phyloP scores from a whole-genome alignment of 2,113 vertebrate species.

The Elanus axillaris region DNA sequence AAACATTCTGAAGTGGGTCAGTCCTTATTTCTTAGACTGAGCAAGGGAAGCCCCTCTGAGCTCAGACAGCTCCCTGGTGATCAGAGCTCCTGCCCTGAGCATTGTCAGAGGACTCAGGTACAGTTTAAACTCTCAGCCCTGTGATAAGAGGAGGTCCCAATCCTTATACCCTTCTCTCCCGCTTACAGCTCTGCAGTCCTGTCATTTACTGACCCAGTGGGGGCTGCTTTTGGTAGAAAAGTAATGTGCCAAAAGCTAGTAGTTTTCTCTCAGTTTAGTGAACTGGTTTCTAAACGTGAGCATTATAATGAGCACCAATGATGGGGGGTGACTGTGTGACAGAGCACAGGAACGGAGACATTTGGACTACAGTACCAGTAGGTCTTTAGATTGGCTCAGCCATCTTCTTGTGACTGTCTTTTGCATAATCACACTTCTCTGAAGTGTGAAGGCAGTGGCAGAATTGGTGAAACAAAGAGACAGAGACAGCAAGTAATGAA shows the following conservation, averaged over 20 bases:
- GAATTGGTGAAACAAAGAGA: background rate
- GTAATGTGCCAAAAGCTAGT: background rate
- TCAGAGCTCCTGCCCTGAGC: background rate
- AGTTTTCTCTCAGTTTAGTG: background rate
- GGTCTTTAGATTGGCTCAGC: background rate
- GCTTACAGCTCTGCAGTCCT: background rate
- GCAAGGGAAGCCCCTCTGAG: background rate
- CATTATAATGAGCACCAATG: background rate
- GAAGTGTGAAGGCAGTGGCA: background rate
- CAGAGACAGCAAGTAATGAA: background rate
- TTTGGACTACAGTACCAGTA: background rate
- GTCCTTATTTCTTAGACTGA: background rate
- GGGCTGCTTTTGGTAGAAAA: background rate
- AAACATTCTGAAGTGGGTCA: slow-evolving; percentile 53
- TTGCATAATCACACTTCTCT: background rate
- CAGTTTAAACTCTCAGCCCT: background rate
- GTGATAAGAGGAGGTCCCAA: rapidly evolving
- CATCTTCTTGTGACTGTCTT: background rate
- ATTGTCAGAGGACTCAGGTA: background rate
- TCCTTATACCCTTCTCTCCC: background rate
- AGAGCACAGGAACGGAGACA: background rate
- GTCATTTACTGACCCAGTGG: background rate
- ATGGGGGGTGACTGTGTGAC: background rate
- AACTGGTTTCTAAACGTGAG: background rate
- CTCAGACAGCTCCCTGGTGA: background rate